Evolutionary conservation across 2,797 vertebrate genomes (phyloP).

Genomic region (Enteromius paludinosus): DNA sequence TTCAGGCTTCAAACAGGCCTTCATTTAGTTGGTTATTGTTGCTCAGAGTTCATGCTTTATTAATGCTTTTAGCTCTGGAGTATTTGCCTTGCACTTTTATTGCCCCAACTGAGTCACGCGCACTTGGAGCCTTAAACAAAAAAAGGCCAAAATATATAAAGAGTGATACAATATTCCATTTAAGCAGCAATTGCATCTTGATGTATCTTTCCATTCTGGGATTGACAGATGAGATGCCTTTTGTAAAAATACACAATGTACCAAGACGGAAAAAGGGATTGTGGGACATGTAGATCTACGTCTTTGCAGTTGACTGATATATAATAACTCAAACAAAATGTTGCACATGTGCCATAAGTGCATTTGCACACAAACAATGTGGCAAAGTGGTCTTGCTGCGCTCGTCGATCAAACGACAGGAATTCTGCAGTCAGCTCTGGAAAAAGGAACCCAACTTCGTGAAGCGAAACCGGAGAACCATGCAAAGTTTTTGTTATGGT

Average conservation of each 20-base stretch:
- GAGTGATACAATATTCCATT: slow-evolving; percentile 67
- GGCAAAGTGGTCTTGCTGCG: slow-evolving; percentile 12
- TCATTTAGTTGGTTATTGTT: slow-evolving; percentile 49
- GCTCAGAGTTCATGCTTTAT: slow-evolving; percentile 66
- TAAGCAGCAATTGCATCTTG: slow-evolving; percentile 51
- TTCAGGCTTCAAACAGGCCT: slow-evolving; percentile 53
- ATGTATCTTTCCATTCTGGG: slow-evolving; percentile 31
- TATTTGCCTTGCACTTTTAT: slow-evolving; percentile 67
- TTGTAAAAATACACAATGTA: slow-evolving; percentile 51
- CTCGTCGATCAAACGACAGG: slow-evolving; percentile 48
- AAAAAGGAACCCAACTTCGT: slow-evolving; percentile 27
- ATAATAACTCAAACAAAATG: slow-evolving; percentile 31
- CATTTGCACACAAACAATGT: slow-evolving; percentile 28
- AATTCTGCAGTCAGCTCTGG: slow-evolving; percentile 19
- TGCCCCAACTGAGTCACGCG: slow-evolving; percentile 56
- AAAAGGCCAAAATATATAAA: slow-evolving; percentile 34
- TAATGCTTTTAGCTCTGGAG: slow-evolving; percentile 54
- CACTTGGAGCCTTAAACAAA: slow-evolving; percentile 58
- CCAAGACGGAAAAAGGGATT: slow-evolving; percentile 30
- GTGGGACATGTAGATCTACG: neutral
- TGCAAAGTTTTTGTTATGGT: slow-evolving; percentile 29
- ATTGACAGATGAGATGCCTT: slow-evolving; percentile 56
- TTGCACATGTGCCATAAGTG: slow-evolving; percentile 26
- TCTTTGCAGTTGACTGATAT: slow-evolving; percentile 22
- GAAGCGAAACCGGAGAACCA: slow-evolving; percentile 37